phyloP scores from a whole-genome alignment of 1,140 invertebrate species.

The Philotrypesis tridentata region DNA sequence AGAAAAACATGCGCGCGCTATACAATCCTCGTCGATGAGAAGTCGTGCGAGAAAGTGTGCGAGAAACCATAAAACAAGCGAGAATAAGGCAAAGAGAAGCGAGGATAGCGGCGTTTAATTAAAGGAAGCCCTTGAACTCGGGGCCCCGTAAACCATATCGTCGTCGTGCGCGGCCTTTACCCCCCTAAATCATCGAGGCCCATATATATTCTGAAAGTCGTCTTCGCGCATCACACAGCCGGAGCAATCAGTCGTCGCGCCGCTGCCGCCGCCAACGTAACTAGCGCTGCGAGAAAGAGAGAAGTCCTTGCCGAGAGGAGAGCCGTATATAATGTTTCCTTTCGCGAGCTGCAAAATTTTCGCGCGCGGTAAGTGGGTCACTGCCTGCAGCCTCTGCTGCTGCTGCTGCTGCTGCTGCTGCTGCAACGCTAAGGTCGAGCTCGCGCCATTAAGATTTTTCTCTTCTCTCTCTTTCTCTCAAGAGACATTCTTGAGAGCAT shows the following conservation, averaged over 20 bases:
- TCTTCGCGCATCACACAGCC: neutral
- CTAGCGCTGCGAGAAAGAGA: neutral
- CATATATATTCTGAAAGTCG: neutral
- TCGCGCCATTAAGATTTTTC: constrained; percentile 34
- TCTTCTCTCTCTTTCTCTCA: neutral
- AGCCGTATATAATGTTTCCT: neutral
- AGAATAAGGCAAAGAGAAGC: neutral
- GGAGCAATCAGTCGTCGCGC: neutral
- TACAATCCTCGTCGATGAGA: neutral
- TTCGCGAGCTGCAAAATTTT: neutral
- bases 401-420: neutral
- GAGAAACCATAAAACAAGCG: neutral
- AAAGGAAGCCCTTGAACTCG: neutral
- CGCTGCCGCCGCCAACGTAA: neutral
- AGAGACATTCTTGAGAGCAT: neutral
- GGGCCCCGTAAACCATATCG: neutral
- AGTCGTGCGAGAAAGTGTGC: neutral
- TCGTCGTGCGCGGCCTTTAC: neutral
- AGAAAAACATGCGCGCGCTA: neutral
- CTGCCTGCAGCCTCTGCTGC: constrained; percentile 20
- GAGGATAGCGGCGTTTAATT: too few species aligned
- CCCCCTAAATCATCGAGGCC: neutral
- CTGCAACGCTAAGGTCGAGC: constrained; percentile 33
- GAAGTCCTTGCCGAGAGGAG: neutral
- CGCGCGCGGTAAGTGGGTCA: constrained; percentile 25